Evolutionary conservation across 2,113 vertebrate genomes (phyloP).

Genomic region (Notiomystis cincta): DNA sequence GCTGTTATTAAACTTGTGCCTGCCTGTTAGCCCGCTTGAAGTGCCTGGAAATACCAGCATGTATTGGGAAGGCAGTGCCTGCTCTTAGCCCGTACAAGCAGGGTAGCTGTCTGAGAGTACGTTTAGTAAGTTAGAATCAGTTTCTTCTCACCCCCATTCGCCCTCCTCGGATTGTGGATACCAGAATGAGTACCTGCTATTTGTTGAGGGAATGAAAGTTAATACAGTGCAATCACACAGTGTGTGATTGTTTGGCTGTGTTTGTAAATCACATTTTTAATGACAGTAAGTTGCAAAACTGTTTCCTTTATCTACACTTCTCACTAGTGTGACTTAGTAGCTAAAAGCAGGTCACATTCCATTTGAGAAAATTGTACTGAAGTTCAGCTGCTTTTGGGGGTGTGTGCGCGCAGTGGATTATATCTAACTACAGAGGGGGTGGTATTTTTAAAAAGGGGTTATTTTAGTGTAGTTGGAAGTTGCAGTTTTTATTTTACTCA

Average conservation of each 20-base stretch:
- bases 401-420: background rate
- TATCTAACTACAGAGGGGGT: background rate
- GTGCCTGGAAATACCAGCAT: background rate
- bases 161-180: rapidly evolving
- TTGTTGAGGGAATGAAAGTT: background rate
- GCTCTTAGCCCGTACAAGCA: background rate
- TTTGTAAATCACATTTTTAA: background rate
- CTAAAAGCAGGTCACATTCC: background rate
- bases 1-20: rapidly evolving
- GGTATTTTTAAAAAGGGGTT: background rate
- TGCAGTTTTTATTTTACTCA: background rate
- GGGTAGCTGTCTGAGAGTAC: background rate
- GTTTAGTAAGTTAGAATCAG: background rate
- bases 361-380: background rate
- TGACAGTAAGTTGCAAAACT: background rate
- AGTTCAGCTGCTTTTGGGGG: background rate
- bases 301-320: background rate
- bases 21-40: background rate
- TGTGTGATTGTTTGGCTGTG: rapidly evolving
- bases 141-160: background rate
- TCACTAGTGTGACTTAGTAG: background rate
- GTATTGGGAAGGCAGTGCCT: background rate
- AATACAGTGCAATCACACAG: background rate
- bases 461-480: background rate
- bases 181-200: background rate